These are phyloP conservation scores for Mechanitis mazaeus DNA, from an alignment of 2,888 invertebrate species.

Conservation along the genomic window DNA sequence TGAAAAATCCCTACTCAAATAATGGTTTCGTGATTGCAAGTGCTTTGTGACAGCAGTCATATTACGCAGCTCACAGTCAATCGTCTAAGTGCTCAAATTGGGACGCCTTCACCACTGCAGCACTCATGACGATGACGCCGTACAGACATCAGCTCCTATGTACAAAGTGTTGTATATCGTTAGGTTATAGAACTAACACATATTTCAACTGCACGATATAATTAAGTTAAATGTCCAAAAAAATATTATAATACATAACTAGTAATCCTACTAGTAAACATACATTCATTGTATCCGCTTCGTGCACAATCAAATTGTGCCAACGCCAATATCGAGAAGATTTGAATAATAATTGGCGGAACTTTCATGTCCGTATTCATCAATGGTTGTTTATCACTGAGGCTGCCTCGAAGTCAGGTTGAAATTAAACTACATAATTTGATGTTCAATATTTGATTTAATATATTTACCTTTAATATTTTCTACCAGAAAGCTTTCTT, in stretches of 20 bases:
- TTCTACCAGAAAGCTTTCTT: too few relatives aligned
- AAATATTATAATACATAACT: too few relatives aligned
- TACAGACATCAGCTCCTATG: conserved; percentile 19
- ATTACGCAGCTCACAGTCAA: conserved; percentile 38
- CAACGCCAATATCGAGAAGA: conserved; percentile 30
- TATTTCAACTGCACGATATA: too few relatives aligned
- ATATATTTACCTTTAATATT: neutral
- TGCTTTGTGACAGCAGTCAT: conserved; percentile 16
- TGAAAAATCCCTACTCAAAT: neutral
- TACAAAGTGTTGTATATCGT: neutral
- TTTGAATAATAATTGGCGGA: conserved; percentile 50
- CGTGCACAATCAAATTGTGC: conserved; percentile 36
- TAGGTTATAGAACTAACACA: neutral
- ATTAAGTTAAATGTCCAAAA: too few relatives aligned
- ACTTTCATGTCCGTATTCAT: conserved; percentile 42
- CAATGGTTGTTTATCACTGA: conserved; percentile 29
- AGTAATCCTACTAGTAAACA: too few relatives aligned
- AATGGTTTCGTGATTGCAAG: conserved; percentile 7
- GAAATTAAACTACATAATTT: neutral
- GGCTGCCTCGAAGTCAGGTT: neutral
- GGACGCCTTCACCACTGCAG: conserved; percentile 34
- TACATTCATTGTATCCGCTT: conserved; percentile 8
- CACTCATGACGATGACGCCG: conserved; percentile 23
- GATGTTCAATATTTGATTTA: neutral
- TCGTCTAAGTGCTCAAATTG: conserved; percentile 52